phyloP scores from a whole-genome alignment of 2,113 vertebrate species.

The Periophthalmus modestus region DNA sequence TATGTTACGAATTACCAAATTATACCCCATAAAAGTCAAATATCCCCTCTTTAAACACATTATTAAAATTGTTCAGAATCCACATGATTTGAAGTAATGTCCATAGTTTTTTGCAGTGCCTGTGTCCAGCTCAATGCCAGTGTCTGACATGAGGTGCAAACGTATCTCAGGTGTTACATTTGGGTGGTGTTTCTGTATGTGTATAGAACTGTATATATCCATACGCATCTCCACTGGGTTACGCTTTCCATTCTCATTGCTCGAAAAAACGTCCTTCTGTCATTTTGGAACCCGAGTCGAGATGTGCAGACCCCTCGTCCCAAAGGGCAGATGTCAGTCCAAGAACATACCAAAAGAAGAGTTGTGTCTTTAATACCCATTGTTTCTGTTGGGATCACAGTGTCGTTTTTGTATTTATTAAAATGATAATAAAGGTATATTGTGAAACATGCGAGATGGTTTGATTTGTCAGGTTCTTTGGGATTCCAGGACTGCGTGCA shows the following conservation, averaged over 20 bases:
- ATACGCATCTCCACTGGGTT: slow-evolving; percentile 75
- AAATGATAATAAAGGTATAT: slow-evolving; percentile 85
- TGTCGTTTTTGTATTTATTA: slow-evolving; percentile 86
- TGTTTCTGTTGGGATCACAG: slow-evolving; percentile 78
- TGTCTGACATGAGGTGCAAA: slow-evolving; percentile 82
- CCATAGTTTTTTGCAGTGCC: background rate
- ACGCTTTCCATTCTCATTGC: slow-evolving; percentile 70
- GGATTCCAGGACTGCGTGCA: no score
- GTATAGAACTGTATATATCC: slow-evolving; percentile 79
- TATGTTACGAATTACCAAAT: no score
- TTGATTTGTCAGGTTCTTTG: slow-evolving; percentile 54
- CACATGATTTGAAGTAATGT: no score
- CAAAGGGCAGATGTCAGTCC: slow-evolving; percentile 78
- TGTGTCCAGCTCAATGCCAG: slow-evolving; percentile 71
- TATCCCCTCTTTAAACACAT: no score
- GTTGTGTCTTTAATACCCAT: slow-evolving; percentile 82
- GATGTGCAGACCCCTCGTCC: slow-evolving; percentile 72
- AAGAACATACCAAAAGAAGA: slow-evolving; percentile 83
- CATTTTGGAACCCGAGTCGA: slow-evolving; percentile 56
- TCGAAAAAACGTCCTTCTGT: slow-evolving; percentile 57
- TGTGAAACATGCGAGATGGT: slow-evolving; percentile 84
- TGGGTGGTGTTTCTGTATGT: slow-evolving; percentile 78
- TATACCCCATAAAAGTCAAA: no score
- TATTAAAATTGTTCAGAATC: no score
- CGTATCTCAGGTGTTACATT: slow-evolving; percentile 85